Evolutionary conservation across 1,140 invertebrate species (phyloP).

Genomic region (Tachypleus tridentatus): DNA sequence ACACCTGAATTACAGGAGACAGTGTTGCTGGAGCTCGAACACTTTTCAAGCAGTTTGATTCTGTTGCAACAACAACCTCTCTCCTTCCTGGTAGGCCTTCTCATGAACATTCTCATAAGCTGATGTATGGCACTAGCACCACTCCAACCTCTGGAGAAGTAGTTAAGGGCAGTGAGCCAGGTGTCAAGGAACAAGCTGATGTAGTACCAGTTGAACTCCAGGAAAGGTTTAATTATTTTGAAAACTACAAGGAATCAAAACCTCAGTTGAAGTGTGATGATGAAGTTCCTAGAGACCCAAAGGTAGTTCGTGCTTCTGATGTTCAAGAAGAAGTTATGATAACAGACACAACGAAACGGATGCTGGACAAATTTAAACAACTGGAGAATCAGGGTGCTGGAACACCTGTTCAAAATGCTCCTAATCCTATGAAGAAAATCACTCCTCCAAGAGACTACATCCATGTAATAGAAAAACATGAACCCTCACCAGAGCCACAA

Average conservation of each 20-base stretch:
- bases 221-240: slow-evolving; percentile 79
- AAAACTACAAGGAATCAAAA: slow-evolving; percentile 37
- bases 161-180: slow-evolving; percentile 40
- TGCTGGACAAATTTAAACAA: slow-evolving; percentile 62
- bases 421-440: neutral
- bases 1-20: no score
- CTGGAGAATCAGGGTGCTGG: slow-evolving; percentile 56
- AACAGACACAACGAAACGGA: slow-evolving; percentile 62
- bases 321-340: slow-evolving; percentile 34
- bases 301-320: slow-evolving; percentile 52
- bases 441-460: neutral
- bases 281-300: slow-evolving; percentile 60
- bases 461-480: neutral
- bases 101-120: slow-evolving; percentile 30
- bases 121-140: neutral
- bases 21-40: slow-evolving; percentile 35
- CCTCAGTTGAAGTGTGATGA: slow-evolving; percentile 31
- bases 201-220: slow-evolving; percentile 66
- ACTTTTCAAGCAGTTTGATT: slow-evolving; percentile 71
- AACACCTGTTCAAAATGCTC: slow-evolving; percentile 25
- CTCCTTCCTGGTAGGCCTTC: no score
- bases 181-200: slow-evolving; percentile 57
- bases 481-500: slow-evolving; percentile 33
- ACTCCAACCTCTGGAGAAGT: slow-evolving; percentile 28
- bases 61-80: slow-evolving; percentile 25